phyloP scores from a whole-genome alignment of 1,140 invertebrate species.

The Atta texana region DNA sequence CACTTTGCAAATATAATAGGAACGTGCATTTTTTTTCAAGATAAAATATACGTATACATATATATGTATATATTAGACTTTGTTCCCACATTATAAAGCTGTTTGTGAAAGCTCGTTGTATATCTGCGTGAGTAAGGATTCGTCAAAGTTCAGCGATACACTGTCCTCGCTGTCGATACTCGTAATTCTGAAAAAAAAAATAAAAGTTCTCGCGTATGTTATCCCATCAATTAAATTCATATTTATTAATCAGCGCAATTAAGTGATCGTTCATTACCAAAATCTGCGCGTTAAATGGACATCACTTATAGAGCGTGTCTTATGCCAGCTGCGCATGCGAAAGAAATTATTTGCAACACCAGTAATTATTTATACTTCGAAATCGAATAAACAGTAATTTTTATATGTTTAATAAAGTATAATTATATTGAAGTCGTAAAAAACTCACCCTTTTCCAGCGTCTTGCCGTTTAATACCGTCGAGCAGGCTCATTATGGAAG shows the following conservation, averaged over 20 bases:
- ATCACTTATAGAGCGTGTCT: conserved; percentile 77
- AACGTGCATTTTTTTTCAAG: conserved; percentile 50
- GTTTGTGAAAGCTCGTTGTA: conserved; percentile 84
- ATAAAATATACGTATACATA: conserved; percentile 58
- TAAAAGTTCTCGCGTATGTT: not conserved
- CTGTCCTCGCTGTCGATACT: conserved; percentile 76
- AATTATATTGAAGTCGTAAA: not conserved
- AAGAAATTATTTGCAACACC: conserved; percentile 72
- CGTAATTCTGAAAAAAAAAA: conserved; percentile 75
- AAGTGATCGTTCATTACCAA: conserved; percentile 77
- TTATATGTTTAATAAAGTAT: not conserved
- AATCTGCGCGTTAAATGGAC: conserved; percentile 73
- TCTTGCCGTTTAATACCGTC: conserved; percentile 84
- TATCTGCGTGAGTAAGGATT: conserved; percentile 82
- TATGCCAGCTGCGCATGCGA: conserved; percentile 81
- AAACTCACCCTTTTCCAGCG: conserved; percentile 79
- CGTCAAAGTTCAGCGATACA: conserved; percentile 78
- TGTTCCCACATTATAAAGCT: conserved; percentile 80
- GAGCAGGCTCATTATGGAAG: conserved; percentile 83
- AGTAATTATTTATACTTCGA: conserved; percentile 18
- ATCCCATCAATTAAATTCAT: not conserved
- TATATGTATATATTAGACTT: conserved; percentile 55
- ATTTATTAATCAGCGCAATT: conserved; percentile 40
- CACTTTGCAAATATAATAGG: conserved; percentile 62
- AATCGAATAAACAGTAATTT: conserved; percentile 8